A percentile compares a stretch with the other conserved stretches of the same genome.
These are phyloP conservation scores for Zosterops pallidus DNA, from an alignment of 2,113 vertebrate species.

Conservation along the genomic window DNA sequence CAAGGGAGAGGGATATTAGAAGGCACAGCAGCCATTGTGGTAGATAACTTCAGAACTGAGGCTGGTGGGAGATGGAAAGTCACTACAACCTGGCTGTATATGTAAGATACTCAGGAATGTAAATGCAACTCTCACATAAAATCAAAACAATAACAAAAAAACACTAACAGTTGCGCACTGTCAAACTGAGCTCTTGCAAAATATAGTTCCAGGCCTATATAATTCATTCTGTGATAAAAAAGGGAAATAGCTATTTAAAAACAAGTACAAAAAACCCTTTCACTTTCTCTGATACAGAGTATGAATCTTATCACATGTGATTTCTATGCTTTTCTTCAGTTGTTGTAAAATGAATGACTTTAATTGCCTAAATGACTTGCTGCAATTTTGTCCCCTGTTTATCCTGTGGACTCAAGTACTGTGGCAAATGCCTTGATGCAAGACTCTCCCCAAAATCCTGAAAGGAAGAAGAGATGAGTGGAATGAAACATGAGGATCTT, in stretches of 20 bases:
- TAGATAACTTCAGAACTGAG: not conserved
- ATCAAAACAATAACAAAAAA: not conserved
- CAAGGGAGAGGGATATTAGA: not conserved
- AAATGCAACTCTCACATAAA: not conserved
- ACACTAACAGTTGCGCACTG: not conserved
- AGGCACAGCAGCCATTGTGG: not conserved
- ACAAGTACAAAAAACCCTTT: not conserved
- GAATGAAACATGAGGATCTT: not conserved
- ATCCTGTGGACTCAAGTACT: not conserved
- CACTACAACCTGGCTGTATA: not conserved
- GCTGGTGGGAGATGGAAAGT: not conserved
- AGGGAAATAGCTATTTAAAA: not conserved
- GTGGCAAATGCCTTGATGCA: not conserved
- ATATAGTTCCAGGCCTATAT: not conserved
- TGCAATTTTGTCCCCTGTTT: not conserved
- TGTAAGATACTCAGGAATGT: not conserved
- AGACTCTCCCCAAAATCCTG: not conserved
- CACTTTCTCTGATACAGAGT: not conserved
- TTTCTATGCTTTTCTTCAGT: not conserved
- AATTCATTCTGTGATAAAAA: not conserved
- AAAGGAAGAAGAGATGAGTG: not conserved
- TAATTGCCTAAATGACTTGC: not conserved
- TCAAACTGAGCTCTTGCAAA: not conserved
- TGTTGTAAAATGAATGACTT: not conserved
- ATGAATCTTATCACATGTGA: not conserved